Base-by-base conservation (phyloP, 2,888 invertebrate genomes). In the Meghimatium bilineatum region DNA sequence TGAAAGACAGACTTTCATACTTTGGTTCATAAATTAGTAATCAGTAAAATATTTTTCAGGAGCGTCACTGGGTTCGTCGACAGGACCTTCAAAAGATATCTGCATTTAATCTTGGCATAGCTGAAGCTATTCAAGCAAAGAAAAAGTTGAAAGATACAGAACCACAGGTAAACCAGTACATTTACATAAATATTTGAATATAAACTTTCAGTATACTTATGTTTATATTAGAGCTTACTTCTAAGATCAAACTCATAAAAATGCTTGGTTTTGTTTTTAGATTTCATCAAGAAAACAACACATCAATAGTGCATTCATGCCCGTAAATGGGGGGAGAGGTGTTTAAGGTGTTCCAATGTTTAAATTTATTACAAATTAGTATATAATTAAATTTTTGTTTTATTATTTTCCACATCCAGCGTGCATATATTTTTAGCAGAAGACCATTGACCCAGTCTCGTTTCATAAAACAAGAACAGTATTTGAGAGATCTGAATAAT, bases 21-120 rank as follows among this genome's bases (percentile, higher is more conserved):
- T 56, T 8, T 23, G 20, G 8, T 17, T 56, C 3, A 20, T 12
- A 56, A 56, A 56, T 6, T 56, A 56, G 56, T 23, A 17, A 12
- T 23, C 17, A 23, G 20, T 14, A 56, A 5, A 75, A 66, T 32
- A 26, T 63, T 79, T 86, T 87, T 10, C 88, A 93, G 93, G 93
- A 93, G 85, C 88, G 86, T 49, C 81, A 87, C 2, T 85, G 92
- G 82, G 90, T 90, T 2, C 91, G 91, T 82, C 86, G 92, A 29
- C 90, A 92, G 79, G 92, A 93, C 60, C 90, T 91, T 29, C 93
- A 93, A 88, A 92, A 93, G 87, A 91, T 92, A 87, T 92, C 93
- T 23, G 93, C 93, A 29, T 93, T 93, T 83, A 94, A 94, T 85
- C 86, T 93, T 56, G 93, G 93, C 63, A 91, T 93, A n/a, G 88